Evolutionary conservation across 2,113 vertebrate species (phyloP).

Genomic region (Pygoscelis antarcticus): DNA sequence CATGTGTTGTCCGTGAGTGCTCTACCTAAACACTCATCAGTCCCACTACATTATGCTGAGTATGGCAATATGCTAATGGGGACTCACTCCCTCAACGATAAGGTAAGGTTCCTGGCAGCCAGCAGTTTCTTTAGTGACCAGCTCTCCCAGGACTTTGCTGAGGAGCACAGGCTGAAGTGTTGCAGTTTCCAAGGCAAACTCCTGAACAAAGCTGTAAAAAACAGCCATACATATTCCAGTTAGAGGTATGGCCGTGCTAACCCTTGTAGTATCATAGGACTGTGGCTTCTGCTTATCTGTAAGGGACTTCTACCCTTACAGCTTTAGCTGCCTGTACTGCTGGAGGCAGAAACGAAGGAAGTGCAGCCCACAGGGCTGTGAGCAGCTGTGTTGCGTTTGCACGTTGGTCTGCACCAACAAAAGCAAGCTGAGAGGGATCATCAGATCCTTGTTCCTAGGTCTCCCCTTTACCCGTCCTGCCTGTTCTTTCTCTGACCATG

Average conservation of each 20-base stretch:
- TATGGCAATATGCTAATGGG: neutral
- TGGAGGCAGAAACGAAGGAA: neutral
- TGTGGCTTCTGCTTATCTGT: neutral
- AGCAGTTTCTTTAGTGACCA: neutral
- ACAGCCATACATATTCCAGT: neutral
- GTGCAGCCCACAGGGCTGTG: neutral
- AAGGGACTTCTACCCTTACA: neutral
- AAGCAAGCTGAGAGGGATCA: neutral
- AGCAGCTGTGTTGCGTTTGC: neutral
- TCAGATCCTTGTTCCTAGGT: neutral
- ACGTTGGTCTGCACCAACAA: neutral
- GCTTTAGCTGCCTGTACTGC: neutral
- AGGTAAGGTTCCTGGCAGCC: neutral
- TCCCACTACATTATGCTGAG: neutral
- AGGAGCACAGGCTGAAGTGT: neutral
- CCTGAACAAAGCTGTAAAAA: neutral
- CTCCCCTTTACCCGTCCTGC: rapidly evolving
- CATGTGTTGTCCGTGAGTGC: rapidly evolving
- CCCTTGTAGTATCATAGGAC: neutral
- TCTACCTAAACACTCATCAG: neutral
- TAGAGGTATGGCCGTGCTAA: neutral
- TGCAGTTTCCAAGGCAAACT: neutral
- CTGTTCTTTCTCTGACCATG: neutral
- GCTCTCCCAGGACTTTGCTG: neutral
- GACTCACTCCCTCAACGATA: neutral